Conservation (phyloP, 2,113 vertebrate species). For the Chiloscyllium plagiosum region DNA sequence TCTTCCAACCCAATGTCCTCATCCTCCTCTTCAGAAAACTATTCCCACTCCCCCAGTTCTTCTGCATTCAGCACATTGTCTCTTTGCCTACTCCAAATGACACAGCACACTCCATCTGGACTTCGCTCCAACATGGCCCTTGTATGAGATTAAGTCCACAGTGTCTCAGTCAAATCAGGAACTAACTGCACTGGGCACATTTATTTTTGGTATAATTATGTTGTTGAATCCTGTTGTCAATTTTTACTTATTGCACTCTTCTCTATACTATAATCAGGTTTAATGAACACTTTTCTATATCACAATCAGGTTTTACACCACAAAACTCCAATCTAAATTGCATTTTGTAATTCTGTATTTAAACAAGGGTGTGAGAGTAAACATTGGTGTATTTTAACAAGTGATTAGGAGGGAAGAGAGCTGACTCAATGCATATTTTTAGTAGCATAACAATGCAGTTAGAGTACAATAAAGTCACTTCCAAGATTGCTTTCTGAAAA, state of each 20-base stretch:
- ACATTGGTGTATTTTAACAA: background rate
- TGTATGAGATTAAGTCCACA: too few species aligned
- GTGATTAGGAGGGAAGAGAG: background rate
- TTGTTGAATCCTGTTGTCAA: background rate
- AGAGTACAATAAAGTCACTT: background rate
- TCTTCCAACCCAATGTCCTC: too few species aligned
- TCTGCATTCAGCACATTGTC: too few species aligned
- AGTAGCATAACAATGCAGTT: background rate
- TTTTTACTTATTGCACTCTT: background rate
- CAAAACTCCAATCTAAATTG: background rate
- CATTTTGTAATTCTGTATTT: background rate
- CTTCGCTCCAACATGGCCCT: too few species aligned
- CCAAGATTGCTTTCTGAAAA: background rate
- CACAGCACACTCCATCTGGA: too few species aligned
- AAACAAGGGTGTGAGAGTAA: background rate
- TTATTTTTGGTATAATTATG: background rate
- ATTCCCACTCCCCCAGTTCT: too few species aligned
- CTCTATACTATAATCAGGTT: background rate
- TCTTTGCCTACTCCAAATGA: too few species aligned
- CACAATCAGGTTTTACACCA: background rate
- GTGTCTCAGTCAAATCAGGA: background rate
- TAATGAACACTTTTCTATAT: background rate
- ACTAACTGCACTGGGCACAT: background rate
- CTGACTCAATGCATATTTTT: background rate
- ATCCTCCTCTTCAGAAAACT: too few species aligned